Evolutionary conservation across 2,888 invertebrate species (phyloP), one percentile per base, ranked within the genome.

Genomic region (Masnerella sp.): DNA sequence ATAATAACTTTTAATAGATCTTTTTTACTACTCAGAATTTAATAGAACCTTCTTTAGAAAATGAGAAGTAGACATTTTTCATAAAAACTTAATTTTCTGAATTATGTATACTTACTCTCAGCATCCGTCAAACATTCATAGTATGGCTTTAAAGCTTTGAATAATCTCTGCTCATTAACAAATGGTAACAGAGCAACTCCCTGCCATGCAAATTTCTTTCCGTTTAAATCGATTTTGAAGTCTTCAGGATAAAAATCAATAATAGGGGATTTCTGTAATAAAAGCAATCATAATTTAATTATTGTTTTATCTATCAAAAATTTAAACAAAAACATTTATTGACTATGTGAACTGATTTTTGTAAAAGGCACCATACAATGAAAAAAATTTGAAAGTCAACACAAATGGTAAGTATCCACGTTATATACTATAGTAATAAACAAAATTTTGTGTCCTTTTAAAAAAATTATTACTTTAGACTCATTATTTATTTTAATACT

Each of bases 151-250:
- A 99, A 88, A 0, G 98, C 96, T 80, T 92, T 92, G 84, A 95
- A 94, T 56, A 98, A 90, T 69, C 99, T 89, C 65, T 90, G 90
- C 88, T 99, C 99, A 80, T 99, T 98, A 0, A 99, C 99, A 88
- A 99, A 99, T 4, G 99, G 99, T 74, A 99, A 89, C 34, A 99
- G 88, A 0, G 99, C 99, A 1, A 99, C 99, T 40, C 99, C 99
- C 89, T 99, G 98, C 99, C 99, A 99, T 47, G 99, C 99, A 89
- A 95, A 99, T 88, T 98, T 99, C 89, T 99, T 99, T 25, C 99
- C 99, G 89, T 99, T 99, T 77, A 99, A 89, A 89, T 99, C 98
- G 73, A 99, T 97, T 88, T 95, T 95, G 88, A 99, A 99, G 88
- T 99, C 97, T 84, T 92, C 93, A 0, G 99, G 99, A 89, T 99